Percentiles rank a stretch among this genome's conserved stretches.
Evolutionary conservation across 2,797 vertebrate genomes (phyloP).

Genomic region (Tapera naevia): DNA sequence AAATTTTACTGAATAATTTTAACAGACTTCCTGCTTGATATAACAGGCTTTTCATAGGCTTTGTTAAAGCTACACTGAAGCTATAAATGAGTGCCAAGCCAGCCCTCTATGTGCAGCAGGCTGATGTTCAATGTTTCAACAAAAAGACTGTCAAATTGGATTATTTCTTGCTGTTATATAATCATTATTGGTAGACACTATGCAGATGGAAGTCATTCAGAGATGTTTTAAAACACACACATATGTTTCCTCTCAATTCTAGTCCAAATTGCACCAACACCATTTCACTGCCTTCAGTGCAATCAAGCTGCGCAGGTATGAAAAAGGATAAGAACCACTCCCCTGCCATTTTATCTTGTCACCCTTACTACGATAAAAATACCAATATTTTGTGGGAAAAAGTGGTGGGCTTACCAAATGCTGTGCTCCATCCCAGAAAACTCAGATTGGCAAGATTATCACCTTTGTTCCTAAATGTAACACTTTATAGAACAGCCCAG

Average conservation of each 20-base stretch:
- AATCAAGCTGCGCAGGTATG: slow-evolving; percentile 28
- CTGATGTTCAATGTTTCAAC: not conserved
- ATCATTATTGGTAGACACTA: slow-evolving; percentile 11
- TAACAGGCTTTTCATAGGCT: not conserved
- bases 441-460: slow-evolving; percentile 41
- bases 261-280: not conserved
- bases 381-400: not conserved
- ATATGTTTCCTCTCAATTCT: not conserved
- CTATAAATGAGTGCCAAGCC: not conserved
- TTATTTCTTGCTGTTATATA: slow-evolving; percentile 36
- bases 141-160: slow-evolving; percentile 5
- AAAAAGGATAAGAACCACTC: slow-evolving; percentile 5
- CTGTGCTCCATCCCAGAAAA: not conserved
- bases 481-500: slow-evolving; percentile 2
- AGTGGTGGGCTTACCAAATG: not conserved
- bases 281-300: not conserved
- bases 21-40: not conserved
- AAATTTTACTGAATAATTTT: not conserved
- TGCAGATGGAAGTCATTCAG: slow-evolving; percentile 19
- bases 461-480: slow-evolving; percentile 51
- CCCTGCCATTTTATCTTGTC: not conserved
- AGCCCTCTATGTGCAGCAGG: not conserved
- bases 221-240: slow-evolving; percentile 18
- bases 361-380: slow-evolving; percentile 28
- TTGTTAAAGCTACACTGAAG: not conserved